phyloP scores from a whole-genome alignment of 2,113 vertebrate genomes.

The Phyllostomus hastatus region DNA sequence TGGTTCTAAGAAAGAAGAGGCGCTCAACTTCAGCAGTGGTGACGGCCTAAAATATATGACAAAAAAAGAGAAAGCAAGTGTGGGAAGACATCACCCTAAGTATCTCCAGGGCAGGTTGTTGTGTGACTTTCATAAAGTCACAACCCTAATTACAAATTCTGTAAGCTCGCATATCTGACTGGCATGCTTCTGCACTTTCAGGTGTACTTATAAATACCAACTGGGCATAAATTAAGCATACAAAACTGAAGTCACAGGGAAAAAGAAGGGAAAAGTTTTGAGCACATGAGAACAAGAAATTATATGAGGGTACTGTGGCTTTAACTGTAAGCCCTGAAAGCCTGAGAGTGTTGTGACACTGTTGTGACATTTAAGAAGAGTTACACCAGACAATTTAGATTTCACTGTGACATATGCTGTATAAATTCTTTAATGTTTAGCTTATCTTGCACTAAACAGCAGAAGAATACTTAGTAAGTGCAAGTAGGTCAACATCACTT shows the following conservation, averaged over 20 bases:
- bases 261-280: slow-evolving; percentile 51
- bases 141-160: background rate
- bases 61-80: background rate
- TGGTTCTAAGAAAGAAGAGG: background rate
- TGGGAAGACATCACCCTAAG: background rate
- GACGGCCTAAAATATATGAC: background rate
- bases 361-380: slow-evolving; percentile 77
- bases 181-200: background rate
- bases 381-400: slow-evolving; percentile 71
- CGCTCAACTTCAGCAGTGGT: background rate
- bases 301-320: slow-evolving; percentile 63
- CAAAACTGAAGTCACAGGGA: background rate
- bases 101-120: background rate
- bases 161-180: background rate
- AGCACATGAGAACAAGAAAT: slow-evolving; percentile 32
- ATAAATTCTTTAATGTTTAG: slow-evolving; percentile 75
- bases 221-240: background rate
- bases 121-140: background rate
- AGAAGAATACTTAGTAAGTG: slow-evolving; percentile 75
- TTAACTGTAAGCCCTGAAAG: slow-evolving; percentile 66
- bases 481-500: slow-evolving; percentile 75
- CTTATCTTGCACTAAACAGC: slow-evolving; percentile 71
- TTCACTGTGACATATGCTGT: slow-evolving; percentile 74
- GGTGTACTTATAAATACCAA: background rate
- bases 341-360: slow-evolving; percentile 68